Conservation (phyloP, 1,140 invertebrate species). For the Pentalonia nigronervosa region DNA sequence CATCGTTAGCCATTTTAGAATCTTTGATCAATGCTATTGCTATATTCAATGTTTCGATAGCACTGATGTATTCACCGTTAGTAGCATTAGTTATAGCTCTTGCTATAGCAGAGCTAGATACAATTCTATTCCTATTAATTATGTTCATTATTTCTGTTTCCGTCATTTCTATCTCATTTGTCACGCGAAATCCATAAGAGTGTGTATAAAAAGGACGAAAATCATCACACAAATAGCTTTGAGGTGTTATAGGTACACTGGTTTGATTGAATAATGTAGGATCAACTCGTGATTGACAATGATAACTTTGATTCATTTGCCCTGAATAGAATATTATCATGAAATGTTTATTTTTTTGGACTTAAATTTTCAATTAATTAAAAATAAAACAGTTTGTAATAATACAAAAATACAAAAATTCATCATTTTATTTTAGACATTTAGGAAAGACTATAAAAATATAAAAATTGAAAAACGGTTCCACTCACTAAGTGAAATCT, state of each 20-base stretch:
- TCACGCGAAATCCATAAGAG: background rate
- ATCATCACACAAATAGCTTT: slow-evolving; percentile 66
- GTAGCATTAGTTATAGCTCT: slow-evolving; percentile 97
- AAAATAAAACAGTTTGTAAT: background rate
- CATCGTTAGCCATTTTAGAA: slow-evolving; percentile 96
- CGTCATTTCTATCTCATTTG: slow-evolving; percentile 73
- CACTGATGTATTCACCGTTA: slow-evolving; percentile 92
- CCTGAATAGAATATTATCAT: background rate
- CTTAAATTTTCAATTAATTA: no score
- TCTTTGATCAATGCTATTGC: slow-evolving; percentile 99
- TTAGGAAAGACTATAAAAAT: background rate
- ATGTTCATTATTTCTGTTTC: slow-evolving; percentile 99
- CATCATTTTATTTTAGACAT: no score
- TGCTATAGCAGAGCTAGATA: slow-evolving; percentile 95
- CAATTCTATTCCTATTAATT: slow-evolving; percentile 95
- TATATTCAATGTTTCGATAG: slow-evolving; percentile 97
- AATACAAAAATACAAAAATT: background rate
- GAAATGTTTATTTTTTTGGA: no score
- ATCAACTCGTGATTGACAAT: slow-evolving; percentile 79
- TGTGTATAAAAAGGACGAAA: slow-evolving; percentile 67
- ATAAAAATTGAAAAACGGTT: slow-evolving; percentile 68
- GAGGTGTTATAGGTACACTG: slow-evolving; percentile 65
- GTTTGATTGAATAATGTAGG: slow-evolving; percentile 91
- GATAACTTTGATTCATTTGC: slow-evolving; percentile 60
- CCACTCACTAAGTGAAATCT: slow-evolving; percentile 75